Evolutionary conservation across 1,140 invertebrate genomes (phyloP), one percentile per base, ranked within the genome.

Genomic region (Heliothis subflexa): DNA sequence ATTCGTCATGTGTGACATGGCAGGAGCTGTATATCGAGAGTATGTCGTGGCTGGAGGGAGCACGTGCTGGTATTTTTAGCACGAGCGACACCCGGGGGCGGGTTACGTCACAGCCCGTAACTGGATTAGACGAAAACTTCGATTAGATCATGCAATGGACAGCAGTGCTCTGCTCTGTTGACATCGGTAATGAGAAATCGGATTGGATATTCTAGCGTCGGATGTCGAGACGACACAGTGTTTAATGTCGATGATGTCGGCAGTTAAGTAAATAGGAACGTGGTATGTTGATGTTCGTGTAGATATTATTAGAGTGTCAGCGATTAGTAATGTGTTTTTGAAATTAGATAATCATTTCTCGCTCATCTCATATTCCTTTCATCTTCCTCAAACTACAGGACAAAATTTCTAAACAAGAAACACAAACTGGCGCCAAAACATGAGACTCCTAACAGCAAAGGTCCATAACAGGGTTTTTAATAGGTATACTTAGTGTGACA

Each of bases 41-140:
- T 50, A 62, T 74, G 72, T 74, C 72, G 54, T 62, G 62, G 40
- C 81, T 81, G 83, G 78, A 82, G 72, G 76, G 83, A 82, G 82
- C 86, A 86, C 86, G 86, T 83, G 87, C 76, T 64, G 52, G 61
- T 89, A 89, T 89, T 86, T 85, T 81, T 88, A 88, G 83, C 80
- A 33, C 79, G 66, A 77, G 81, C 82, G 86, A 85, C 87, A 88
- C 86, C 88, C 86, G 78, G 86, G 83, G 79, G 76, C 79, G 80
- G 71, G 78, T 86, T 84, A 80, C 83, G 82, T 89, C 86, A 86
- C 80, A 78, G 16, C 61, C 52, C 78, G 79, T 75, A 81, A 62
- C 78, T 50, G 64, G 72, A 85, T 83, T 81, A 70, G 40, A 71
- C 66, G 14, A 75, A 78, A 80, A 78, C 18, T 81, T 71, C 61